Conservation (phyloP, 2,113 vertebrate genomes). For the Speoplatyrhinus poulsoni region DNA sequence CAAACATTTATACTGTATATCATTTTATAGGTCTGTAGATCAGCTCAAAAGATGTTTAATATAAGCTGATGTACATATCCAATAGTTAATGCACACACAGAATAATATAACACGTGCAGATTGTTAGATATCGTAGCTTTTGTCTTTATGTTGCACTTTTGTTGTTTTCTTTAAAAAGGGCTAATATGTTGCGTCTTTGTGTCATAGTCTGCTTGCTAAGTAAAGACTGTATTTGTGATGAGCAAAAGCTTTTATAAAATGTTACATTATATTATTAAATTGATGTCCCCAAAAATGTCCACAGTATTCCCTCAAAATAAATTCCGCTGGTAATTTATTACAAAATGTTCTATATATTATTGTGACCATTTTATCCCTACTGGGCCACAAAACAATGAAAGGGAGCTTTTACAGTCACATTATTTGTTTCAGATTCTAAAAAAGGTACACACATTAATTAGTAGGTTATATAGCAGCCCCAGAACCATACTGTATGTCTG, state of each 20-base stretch:
- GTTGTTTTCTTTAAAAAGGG: slow-evolving; percentile 54
- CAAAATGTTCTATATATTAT: slow-evolving; percentile 2
- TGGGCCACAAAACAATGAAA: slow-evolving; percentile 25
- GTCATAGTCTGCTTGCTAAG: slow-evolving; percentile 31
- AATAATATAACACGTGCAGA: not conserved
- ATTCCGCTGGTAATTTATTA: not conserved
- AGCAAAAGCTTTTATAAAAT: slow-evolving; percentile 53
- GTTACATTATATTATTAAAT: slow-evolving; percentile 41
- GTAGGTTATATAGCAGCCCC: too few relatives aligned
- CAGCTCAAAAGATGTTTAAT: not conserved
- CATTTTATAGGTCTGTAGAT: not conserved
- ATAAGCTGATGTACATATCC: too few relatives aligned
- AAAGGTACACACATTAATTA: too few relatives aligned
- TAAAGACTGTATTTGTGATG: slow-evolving; percentile 47
- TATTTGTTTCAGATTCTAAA: too few relatives aligned
- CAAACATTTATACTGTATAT: slow-evolving; percentile 18
- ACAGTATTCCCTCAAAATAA: not conserved
- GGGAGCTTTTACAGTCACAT: slow-evolving; percentile 43
- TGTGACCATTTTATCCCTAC: not conserved
- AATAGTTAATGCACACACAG: slow-evolving; percentile 9
- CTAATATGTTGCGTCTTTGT: slow-evolving; percentile 42
- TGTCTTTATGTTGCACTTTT: slow-evolving; percentile 13
- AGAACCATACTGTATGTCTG: too few relatives aligned
- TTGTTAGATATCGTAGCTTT: not conserved
- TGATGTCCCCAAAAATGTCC: not conserved